Base-by-base conservation (phyloP, 2,888 invertebrate genomes). In the Pyrrhosoma nymphula region DNA sequence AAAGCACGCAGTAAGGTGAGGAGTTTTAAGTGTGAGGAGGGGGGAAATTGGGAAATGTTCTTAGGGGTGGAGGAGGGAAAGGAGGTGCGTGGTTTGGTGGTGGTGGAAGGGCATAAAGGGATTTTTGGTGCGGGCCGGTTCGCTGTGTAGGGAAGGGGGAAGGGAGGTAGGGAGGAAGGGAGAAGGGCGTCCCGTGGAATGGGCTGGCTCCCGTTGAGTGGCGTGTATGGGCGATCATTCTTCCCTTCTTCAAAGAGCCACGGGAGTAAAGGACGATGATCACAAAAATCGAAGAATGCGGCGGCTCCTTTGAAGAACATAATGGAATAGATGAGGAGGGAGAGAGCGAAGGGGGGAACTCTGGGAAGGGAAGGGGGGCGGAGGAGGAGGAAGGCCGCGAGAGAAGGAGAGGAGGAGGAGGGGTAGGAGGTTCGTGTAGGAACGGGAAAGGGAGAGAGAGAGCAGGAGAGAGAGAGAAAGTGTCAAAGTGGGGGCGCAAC, bases 121-220 rank as follows among this genome's bases (percentile, higher is more conserved):
- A 30, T 91, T 56, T 90, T 91, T 60, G 90, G 90, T 90, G 88
- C 35, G 88, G 88, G 88, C 69, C 88, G 88, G 47, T 60, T 60
- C 60, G 60, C 18, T 20, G 88, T 47, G 12, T 3, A 20, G 88
- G 35, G 90, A 8, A 30, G 18, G 88, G 23, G 55, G 88, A 35
- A 23, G 55, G 89, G 89, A 47, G 47, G 6, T 2, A 47, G 47
- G 47, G 20, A 4, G 88, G 35, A 3, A 30, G 23, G 89, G n/a
- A n/a, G 89, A 35, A 23, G 55, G 89, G 89, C 89, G 89, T 55
- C 39, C 39, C 18, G 26, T 82, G 82, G 60, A 60, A 60, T 60
- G 60, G 60, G 82, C 26, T 26, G 23, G 82, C 82, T 82, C 35
- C 82, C 82, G 82, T 30, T 82, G 82, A 82, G 82, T 82, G 82